Conservation (phyloP, 1,140 invertebrate species). For the Drosophila saltans region DNA sequence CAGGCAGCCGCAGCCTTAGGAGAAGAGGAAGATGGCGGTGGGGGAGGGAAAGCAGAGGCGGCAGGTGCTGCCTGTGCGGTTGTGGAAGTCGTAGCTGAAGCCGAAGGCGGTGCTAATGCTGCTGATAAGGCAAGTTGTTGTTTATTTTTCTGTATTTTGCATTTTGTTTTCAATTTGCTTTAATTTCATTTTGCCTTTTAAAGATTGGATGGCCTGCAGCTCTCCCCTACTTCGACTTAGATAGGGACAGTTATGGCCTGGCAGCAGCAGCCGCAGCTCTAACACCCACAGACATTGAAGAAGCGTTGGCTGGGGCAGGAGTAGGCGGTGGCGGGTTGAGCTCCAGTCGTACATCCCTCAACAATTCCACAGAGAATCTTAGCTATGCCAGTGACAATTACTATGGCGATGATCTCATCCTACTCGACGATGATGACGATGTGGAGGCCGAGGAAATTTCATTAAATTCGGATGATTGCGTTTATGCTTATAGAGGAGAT, state of each 20-base stretch:
- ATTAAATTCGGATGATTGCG: constrained; percentile 77
- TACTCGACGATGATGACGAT: constrained; percentile 66
- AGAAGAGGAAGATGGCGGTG: constrained; percentile 47
- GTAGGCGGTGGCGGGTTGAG: constrained; percentile 50
- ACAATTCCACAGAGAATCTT: constrained; percentile 79
- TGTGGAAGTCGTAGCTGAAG: constrained; percentile 18
- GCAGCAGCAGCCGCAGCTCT: constrained; percentile 49
- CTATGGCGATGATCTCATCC: constrained; percentile 73
- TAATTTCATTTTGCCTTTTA: not conserved
- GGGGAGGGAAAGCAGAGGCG: constrained; percentile 13
- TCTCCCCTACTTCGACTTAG: constrained; percentile 53
- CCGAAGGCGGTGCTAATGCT: constrained; percentile 25
- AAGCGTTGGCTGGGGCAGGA: constrained; percentile 42
- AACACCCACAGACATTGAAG: constrained; percentile 56
- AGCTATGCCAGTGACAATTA: constrained; percentile 78
- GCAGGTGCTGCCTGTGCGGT: constrained; percentile 29
- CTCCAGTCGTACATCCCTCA: constrained; percentile 76
- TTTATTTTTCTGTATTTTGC: constrained; percentile 10
- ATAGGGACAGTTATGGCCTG: constrained; percentile 31
- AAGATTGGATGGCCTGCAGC: constrained; percentile 35
- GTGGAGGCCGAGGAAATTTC: constrained; percentile 77
- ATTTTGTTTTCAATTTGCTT: constrained; percentile 4
- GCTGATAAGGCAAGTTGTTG: constrained; percentile 66
- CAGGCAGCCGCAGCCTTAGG: constrained; percentile 52
- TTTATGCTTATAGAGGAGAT: constrained; percentile 79